Conservation (phyloP, 2,113 vertebrate genomes). For the Pedionomus torquatus region DNA sequence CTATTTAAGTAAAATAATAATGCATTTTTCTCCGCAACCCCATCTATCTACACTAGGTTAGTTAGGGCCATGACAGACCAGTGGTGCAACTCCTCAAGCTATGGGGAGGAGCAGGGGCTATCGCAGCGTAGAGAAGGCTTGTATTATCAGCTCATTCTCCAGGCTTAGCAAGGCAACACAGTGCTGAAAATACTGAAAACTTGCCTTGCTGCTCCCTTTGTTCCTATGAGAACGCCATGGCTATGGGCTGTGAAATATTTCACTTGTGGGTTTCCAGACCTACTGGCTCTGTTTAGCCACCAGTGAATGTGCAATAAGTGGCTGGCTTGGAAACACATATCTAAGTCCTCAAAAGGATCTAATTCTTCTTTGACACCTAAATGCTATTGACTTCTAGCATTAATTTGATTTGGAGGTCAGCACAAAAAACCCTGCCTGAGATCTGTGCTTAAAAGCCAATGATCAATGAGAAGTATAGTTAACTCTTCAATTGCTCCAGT, state of each 20-base stretch:
- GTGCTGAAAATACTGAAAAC: background rate
- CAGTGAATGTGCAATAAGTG: background rate
- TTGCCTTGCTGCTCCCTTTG: background rate
- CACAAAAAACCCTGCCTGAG: background rate
- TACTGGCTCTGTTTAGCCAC: background rate
- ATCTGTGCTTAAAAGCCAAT: background rate
- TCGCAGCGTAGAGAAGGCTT: background rate
- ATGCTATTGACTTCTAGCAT: background rate
- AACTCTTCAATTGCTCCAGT: background rate
- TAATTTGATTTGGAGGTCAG: background rate
- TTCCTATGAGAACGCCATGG: background rate
- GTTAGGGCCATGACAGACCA: background rate
- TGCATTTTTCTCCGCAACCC: background rate
- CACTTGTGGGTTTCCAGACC: background rate
- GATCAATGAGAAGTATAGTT: background rate
- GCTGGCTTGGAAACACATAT: background rate
- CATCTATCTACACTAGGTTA: background rate
- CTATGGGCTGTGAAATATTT: background rate
- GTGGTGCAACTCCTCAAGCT: background rate
- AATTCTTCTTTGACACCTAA: background rate
- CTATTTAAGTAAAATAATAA: slow-evolving; percentile 5
- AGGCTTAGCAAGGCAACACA: background rate
- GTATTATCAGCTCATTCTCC: background rate
- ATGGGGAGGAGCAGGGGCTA: background rate
- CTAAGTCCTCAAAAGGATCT: background rate